Base-by-base conservation (phyloP, 2,797 vertebrate species). In the Sardinella longiceps region DNA sequence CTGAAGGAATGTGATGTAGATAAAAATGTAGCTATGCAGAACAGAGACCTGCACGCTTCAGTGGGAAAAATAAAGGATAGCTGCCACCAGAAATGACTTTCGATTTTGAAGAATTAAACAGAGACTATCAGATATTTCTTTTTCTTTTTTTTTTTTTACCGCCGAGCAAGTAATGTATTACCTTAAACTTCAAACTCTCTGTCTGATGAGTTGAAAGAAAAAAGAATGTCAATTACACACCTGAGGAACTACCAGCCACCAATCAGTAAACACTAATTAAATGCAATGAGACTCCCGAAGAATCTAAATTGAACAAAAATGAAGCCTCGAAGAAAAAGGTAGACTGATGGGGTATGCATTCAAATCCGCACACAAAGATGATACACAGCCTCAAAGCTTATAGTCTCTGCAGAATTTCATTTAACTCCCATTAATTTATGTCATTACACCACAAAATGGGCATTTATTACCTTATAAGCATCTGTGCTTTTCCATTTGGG, bases 221-320 rank as follows among this genome's bases (percentile, higher is more conserved):
- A 88, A 87, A 89, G 88, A 92, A 92, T 90, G 86, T 88, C 92
- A 94, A 92, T 93, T 93, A 93, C 90, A 93, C 92, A 93, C 90
- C 90, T 91, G 92, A 93, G 91, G 89, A 92, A 90, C 89, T 92
- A 88, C 83, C 89, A 87, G 80, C 81, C 74, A 63, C 86, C 86
- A 90, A 89, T 92, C 89, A 90, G 90, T 91, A 91, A 92, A 93
- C 85, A 86, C 86, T 85, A 84, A 87, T 90, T 89, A 90, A 93
- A 93, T 88, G 88, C 85, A 80, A 86, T 87, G 48, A 84, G 85
- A 86, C 87, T 85, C 86, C 85, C 81, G 56, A 84, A 89, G 89
- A 91, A 91, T 91, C 87, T 85, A 82, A 90, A 90, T 89, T 46
- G 56, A 48, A 83, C 11, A 77, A 86, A 89, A 66, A 28, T 7